Evolutionary conservation across 2,113 vertebrate genomes (phyloP).

Genomic region (Indri indri): DNA sequence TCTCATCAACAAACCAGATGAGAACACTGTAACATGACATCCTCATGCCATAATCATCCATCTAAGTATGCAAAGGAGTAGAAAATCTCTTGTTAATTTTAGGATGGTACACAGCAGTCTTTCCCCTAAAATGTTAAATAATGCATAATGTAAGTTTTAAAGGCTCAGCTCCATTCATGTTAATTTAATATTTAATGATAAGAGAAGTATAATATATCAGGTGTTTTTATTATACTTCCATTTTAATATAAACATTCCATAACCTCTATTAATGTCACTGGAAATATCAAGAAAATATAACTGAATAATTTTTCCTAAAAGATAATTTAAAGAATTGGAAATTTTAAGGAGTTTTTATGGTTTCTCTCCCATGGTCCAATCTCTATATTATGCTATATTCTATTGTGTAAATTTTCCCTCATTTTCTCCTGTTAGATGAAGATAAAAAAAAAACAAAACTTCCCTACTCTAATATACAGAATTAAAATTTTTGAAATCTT

Average conservation of each 20-base stretch:
- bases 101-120: neutral
- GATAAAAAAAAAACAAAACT: neutral
- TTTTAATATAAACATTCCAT: neutral
- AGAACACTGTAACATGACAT: neutral
- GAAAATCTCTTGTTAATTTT: neutral
- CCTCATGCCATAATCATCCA: neutral
- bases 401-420: neutral
- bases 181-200: neutral
- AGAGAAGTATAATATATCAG: neutral
- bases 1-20: neutral
- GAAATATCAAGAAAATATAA: neutral
- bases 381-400: neutral
- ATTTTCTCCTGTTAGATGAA: neutral
- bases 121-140: neutral
- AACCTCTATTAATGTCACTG: neutral
- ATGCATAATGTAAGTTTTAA: neutral
- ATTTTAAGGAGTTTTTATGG: neutral
- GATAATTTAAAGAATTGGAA: neutral
- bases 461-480: neutral
- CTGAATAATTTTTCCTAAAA: neutral
- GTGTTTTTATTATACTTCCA: neutral
- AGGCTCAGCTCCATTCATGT: neutral
- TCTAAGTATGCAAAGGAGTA: neutral
- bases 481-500: neutral
- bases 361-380: neutral